These are phyloP conservation scores for Serilophus lunatus DNA, from an alignment of 2,113 vertebrate genomes.

Conservation along the genomic window DNA sequence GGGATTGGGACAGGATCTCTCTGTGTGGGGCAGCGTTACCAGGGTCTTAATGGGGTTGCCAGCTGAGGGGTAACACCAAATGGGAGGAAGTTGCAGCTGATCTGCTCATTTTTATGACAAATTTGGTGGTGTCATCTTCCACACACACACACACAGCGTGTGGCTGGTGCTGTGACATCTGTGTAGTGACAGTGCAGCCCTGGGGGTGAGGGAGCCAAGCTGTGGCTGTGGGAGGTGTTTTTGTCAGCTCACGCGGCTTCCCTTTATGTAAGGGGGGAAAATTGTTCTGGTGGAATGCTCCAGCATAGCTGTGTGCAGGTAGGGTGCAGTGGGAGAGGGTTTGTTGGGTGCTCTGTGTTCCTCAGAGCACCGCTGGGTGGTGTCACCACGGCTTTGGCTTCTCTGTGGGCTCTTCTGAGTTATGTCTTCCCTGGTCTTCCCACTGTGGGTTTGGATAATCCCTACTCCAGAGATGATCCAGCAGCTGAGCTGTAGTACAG, in stretches of 20 bases:
- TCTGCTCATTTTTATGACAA: accelerated
- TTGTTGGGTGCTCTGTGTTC: accelerated
- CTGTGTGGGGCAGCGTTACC: accelerated
- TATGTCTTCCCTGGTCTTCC: neutral
- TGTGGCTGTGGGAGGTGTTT: neutral
- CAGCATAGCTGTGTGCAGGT: accelerated
- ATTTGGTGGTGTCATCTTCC: neutral
- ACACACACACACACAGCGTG: accelerated
- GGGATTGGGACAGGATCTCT: accelerated
- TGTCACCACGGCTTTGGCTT: accelerated
- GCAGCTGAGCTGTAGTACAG: neutral
- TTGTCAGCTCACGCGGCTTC: accelerated
- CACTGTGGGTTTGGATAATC: accelerated
- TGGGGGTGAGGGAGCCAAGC: neutral
- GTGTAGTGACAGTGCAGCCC: neutral
- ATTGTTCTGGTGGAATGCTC: neutral
- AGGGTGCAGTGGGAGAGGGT: neutral
- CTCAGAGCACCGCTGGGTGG: neutral
- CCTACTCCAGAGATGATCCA: neutral
- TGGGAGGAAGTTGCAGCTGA: neutral
- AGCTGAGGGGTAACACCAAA: too few species aligned
- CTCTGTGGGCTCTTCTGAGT: neutral
- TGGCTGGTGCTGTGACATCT: neutral
- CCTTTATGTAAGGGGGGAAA: neutral
- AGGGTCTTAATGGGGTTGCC: accelerated